phyloP scores from a whole-genome alignment of 2,797 vertebrate genomes.

The Tokudaia muenninki region DNA sequence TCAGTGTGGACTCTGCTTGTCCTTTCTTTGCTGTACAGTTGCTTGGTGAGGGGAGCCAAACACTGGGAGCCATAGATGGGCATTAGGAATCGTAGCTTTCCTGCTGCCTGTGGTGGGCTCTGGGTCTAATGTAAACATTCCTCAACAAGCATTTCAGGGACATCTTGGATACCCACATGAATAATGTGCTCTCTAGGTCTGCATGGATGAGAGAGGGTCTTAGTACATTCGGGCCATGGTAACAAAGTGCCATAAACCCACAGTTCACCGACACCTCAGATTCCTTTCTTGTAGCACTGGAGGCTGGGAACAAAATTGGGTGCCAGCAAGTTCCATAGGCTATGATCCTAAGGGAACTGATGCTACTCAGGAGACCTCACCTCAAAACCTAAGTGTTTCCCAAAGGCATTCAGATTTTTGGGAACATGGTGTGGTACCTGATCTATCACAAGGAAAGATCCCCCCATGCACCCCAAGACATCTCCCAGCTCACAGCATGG shows the following conservation, averaged over 20 bases:
- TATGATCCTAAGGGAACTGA: fast-evolving
- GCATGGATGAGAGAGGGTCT: too few species aligned
- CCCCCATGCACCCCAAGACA: fast-evolving
- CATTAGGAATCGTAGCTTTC: background rate
- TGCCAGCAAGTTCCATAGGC: too few species aligned
- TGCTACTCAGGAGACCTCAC: too few species aligned
- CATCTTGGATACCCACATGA: fast-evolving
- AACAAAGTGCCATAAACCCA: fast-evolving
- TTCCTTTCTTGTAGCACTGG: background rate
- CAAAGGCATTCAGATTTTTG: background rate
- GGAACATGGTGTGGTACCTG: fast-evolving
- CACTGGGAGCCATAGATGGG: background rate
- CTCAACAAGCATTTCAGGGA: fast-evolving
- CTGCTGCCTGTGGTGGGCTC: fast-evolving
- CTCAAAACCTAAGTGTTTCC: background rate
- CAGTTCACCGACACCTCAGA: background rate
- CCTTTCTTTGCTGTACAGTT: background rate
- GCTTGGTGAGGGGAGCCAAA: fast-evolving
- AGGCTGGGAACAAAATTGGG: background rate
- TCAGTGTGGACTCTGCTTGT: background rate
- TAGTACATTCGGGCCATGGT: fast-evolving
- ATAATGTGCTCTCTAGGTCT: background rate
- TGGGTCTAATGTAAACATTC: background rate
- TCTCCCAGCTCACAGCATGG: background rate
- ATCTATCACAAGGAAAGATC: fast-evolving